Conservation (phyloP, 2,888 invertebrate species). For the Synergus itoensis region DNA sequence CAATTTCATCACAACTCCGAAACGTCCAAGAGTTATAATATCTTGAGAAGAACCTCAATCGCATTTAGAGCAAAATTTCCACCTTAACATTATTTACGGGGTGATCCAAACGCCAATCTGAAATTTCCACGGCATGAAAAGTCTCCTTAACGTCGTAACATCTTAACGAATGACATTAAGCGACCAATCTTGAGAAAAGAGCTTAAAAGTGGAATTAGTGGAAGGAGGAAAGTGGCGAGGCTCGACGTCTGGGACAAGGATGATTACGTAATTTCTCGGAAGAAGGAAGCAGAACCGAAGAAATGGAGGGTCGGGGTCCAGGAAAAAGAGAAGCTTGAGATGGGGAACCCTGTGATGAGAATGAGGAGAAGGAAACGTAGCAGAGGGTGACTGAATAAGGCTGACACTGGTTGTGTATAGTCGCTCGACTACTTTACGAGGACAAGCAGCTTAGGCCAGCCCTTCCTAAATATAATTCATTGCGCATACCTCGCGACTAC, state of each 20-base stretch:
- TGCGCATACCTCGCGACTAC: slow-evolving; percentile 50
- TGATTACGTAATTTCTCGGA: slow-evolving; percentile 41
- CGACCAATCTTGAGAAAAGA: slow-evolving; percentile 18
- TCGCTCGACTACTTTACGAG: slow-evolving; percentile 57
- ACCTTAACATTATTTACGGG: background rate
- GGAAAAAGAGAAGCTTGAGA: slow-evolving; percentile 46
- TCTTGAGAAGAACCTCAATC: no score
- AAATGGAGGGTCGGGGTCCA: slow-evolving; percentile 5
- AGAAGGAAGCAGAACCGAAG: slow-evolving; percentile 33
- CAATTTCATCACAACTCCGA: no score
- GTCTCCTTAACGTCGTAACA: slow-evolving; percentile 33
- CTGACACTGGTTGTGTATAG: slow-evolving; percentile 39
- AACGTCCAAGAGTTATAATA: no score
- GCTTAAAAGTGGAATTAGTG: background rate
- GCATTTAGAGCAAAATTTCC: background rate
- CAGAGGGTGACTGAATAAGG: slow-evolving; percentile 46
- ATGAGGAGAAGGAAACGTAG: slow-evolving; percentile 9
- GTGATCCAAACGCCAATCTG: background rate
- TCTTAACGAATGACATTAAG: slow-evolving; percentile 39
- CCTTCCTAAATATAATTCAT: slow-evolving; percentile 63
- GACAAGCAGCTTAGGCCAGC: slow-evolving; percentile 65
- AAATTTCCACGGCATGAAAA: background rate
- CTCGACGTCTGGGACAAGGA: slow-evolving; percentile 38
- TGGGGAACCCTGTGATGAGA: slow-evolving; percentile 35
- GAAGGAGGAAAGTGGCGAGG: slow-evolving; percentile 11